phyloP scores from a whole-genome alignment of 2,113 vertebrate genomes.

The Leptodactylus fuscus region DNA sequence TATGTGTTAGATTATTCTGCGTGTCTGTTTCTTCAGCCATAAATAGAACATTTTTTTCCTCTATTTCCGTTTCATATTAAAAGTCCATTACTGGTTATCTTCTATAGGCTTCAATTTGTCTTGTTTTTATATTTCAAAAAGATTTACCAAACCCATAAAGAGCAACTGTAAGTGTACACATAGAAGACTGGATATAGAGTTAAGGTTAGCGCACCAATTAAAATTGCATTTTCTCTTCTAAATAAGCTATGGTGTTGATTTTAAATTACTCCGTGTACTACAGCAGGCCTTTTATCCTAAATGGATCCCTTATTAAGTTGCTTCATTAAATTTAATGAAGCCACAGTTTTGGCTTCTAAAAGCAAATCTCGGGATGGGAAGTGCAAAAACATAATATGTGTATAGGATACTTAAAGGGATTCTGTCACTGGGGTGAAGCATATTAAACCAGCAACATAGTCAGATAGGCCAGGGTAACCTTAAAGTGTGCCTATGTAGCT shows the following conservation, averaged over 20 bases:
- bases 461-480: too few relatives aligned
- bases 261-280: conserved; percentile 3
- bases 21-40: conserved; percentile 49
- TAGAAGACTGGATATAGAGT: too few relatives aligned
- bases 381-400: not conserved
- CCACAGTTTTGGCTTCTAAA: not conserved
- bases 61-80: not conserved
- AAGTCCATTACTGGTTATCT: not conserved
- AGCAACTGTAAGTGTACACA: too few relatives aligned
- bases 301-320: conserved; percentile 2
- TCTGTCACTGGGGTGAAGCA: too few relatives aligned
- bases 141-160: not conserved
- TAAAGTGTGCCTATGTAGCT: too few relatives aligned
- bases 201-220: not conserved
- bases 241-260: not conserved
- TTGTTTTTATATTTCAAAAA: not conserved
- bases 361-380: not conserved
- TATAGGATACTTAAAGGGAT: not conserved
- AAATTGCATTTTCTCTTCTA: not conserved
- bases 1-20: conserved; percentile 58
- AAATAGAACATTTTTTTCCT: conserved; percentile 60
- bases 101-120: not conserved
- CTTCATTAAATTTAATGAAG: conserved; percentile 9
- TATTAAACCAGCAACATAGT: too few relatives aligned
- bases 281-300: not conserved